A percentile compares a stretch with the other conserved stretches of the same genome.
phyloP scores from a whole-genome alignment of 2,797 vertebrate species.

The Ctenosaura bakeri region DNA sequence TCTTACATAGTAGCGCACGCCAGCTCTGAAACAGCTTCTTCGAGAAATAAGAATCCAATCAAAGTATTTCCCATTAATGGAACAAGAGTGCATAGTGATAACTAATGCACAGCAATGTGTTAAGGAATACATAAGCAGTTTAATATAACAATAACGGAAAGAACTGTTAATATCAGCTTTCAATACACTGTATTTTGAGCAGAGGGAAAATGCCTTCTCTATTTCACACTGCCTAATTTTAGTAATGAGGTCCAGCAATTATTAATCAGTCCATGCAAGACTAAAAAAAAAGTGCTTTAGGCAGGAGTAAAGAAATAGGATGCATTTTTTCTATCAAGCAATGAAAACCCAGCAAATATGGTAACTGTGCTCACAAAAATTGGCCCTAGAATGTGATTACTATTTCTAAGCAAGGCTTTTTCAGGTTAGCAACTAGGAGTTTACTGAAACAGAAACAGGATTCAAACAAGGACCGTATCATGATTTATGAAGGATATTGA shows the following conservation, averaged over 20 bases:
- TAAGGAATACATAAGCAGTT: conserved; percentile 70
- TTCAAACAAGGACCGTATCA: not conserved
- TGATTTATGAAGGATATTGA: not conserved
- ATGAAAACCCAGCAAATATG: too few species aligned
- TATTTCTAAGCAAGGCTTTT: not conserved
- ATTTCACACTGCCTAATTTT: not conserved
- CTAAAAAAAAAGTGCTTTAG: not conserved
- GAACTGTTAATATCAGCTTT: not conserved
- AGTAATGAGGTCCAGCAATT: not conserved
- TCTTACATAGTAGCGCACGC: conserved; percentile 95
- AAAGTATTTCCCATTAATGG: conserved; percentile 92
- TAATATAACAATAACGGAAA: not conserved
- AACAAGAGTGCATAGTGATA: conserved; percentile 90
- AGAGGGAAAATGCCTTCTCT: not conserved
- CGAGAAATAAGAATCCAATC: conserved; percentile 95
- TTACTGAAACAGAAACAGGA: not conserved
- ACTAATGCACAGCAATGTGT: conserved; percentile 75
- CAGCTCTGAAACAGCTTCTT: conserved; percentile 95
- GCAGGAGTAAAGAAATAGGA: not conserved
- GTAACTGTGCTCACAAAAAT: not conserved
- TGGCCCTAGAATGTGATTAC: not conserved
- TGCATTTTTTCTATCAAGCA: not conserved
- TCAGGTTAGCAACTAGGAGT: not conserved
- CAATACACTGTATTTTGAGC: not conserved
- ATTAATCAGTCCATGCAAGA: not conserved